Base-by-base conservation (phyloP, 2,888 invertebrate species). In the Nezara viridula region DNA sequence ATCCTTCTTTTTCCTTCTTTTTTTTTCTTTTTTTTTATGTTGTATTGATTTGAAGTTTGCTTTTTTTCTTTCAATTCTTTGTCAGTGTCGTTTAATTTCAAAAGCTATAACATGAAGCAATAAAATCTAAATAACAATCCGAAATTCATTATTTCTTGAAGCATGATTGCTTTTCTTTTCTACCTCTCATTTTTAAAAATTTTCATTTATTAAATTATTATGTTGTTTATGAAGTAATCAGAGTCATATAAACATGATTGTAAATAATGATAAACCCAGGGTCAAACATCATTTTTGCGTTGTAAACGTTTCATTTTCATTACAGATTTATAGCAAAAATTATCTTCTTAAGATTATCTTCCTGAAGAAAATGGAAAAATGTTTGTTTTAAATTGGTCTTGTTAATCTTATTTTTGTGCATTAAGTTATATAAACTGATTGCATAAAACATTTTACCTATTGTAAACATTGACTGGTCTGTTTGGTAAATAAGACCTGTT, bases 121-220 rank as follows among this genome's bases (percentile, higher is more conserved):
- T n/a, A n/a, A n/a, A 27, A 27, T 14, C 32, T 73, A 19, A 32
- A 37, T 73, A 73, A 73, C 66, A 37, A 37, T 73, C 37, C 19
- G 37, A 73, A 44, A 47, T 81, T 40, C n/a, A 19, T 44, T 81
- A 44, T 44, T 24, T 44, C 44, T 47, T 24, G 44, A 81, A 44
- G 81, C 81, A 81, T 81, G 81, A n/a, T 47, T 81, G 81, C 44
- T 40, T 81, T 40, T 81, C 10, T 47, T n/a, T 73, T 73, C 32
- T 37, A 37, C 37, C 2, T 37, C 16, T 73, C 32, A 7, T 32
- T 73, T 73, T 32, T 73, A 24, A 7, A 32, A n/a, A 7, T 81
- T 77, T 44, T 47, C 24, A 44, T 47, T 44, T 44, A 44, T 44
- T 44, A 40, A 40, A 81, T 81, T 44, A 40, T 81, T 81, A 44